Evolutionary conservation across 2,888 invertebrate genomes (phyloP), one percentile per base, ranked within the genome.

Genomic region (Conomelus anceps): DNA sequence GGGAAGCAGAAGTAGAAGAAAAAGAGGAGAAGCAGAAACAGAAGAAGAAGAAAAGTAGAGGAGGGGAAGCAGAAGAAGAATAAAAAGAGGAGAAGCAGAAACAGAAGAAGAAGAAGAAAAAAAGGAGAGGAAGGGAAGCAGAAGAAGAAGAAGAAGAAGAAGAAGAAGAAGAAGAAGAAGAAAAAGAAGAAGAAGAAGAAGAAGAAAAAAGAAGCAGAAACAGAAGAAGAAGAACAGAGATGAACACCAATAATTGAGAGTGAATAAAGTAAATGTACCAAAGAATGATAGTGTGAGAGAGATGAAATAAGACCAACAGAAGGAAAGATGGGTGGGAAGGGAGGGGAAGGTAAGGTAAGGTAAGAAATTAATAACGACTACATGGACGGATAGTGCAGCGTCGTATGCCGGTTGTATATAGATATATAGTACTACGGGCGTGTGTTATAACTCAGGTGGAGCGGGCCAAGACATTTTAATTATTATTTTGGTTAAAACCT

Each of bases 401-500:
- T 63, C 63, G 63, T n/a, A 63, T 13, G 63, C 63, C 63, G 13
- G n/a, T n/a, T 63, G 63, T 63, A 63, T 63, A 63, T 63, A 63
- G 63, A n/a, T n/a, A n/a, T n/a, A n/a, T n/a, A 63, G n/a, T 63
- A 63, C 63, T n/a, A 63, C 63, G n/a, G 63, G 63, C 63, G 63
- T 63, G 63, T 63, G 86, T 22, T 86, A 86, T 24, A 85, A 85
- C 23, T 23, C 23, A 86, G 86, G 26, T 26, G 86, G 26, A 86
- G 24, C 86, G 29, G 22, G 24, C 86, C 22, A 89, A 89, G 90
- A 90, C 90, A 90, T 90, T 90, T 90, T 90, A 90, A 90, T 90
- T 90, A 90, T 90, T 90, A 90, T 90, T 90, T 90, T 89, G 90
- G 90, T 90, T 90, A 87, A 90, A 90, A 89, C 88, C 89, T 89